A percentile compares a stretch with the other conserved stretches of the same genome.
Conservation (phyloP, 2,113 vertebrate genomes). For the Scomber scombrus region DNA sequence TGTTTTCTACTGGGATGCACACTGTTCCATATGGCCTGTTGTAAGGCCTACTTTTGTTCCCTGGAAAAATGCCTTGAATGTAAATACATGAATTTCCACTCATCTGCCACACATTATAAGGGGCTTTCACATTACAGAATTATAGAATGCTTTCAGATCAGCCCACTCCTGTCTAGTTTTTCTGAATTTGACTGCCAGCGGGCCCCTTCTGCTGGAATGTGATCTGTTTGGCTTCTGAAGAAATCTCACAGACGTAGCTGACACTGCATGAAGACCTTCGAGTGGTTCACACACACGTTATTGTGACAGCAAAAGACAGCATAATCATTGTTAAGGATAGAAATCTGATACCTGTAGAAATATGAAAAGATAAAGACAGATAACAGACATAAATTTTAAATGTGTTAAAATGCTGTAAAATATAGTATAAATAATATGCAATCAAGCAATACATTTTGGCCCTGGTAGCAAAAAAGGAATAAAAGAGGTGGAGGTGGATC, state of each 20-base stretch:
- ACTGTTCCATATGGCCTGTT: slow-evolving; percentile 26
- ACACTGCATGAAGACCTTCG: slow-evolving; percentile 33
- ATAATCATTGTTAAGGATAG: slow-evolving; percentile 20
- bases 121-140: slow-evolving; percentile 41
- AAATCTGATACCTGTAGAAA: slow-evolving; percentile 2
- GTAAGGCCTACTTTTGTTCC: slow-evolving; percentile 29
- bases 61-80: slow-evolving; percentile 48
- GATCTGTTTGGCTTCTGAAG: slow-evolving; percentile 39
- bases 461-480: background rate
- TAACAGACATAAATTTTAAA: background rate
- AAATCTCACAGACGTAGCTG: slow-evolving; percentile 24
- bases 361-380: background rate
- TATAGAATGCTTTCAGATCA: slow-evolving; percentile 54
- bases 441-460: background rate
- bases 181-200: slow-evolving; percentile 29
- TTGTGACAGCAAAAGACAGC: slow-evolving; percentile 34
- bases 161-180: slow-evolving; percentile 43
- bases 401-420: background rate
- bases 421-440: background rate
- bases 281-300: slow-evolving; percentile 32
- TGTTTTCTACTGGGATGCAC: slow-evolving; percentile 20
- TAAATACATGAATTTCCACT: slow-evolving; percentile 53
- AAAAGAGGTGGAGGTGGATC: background rate
- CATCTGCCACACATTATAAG: slow-evolving; percentile 62
- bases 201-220: slow-evolving; percentile 54